Evolutionary conservation across 2,113 vertebrate genomes (phyloP), one percentile per base, ranked within the genome.

Genomic region (Gymnorhina tibicen): DNA sequence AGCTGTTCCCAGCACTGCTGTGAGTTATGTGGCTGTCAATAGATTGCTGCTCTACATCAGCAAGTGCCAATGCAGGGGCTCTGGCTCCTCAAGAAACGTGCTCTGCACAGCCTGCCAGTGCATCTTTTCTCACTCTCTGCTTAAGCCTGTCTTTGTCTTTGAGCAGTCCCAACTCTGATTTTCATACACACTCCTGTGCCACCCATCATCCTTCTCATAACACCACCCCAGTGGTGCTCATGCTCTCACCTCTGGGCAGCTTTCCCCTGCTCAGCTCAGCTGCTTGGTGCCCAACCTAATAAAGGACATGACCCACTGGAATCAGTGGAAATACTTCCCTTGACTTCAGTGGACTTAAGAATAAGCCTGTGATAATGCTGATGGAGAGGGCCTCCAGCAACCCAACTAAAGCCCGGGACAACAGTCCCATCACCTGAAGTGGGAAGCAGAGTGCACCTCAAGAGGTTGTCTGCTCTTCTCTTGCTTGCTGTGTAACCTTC

Each of bases 191-290:
- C 2, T 47, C 28, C 62, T 49, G 28, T 53, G 24, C 24, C 37
- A 33, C 42, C 33, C 8, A 26, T 27, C 39, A 27, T 18, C 16
- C 49, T 53, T 28, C 59, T 59, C n/a, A 13, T 23, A n/a, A 35
- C 10, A 66, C 10, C 35, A 42, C 16, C 18, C 10, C 1, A 3
- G 0, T 5, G 11, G 26, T 42, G 20, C 15, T 53, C 42, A 7
- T 5, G n/a, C 13, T 8, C 49, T 52, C 7, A 12, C n/a, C n/a
- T 53, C 20, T 23, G 26, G 26, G 32, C 42, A 75, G 39, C 60
- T 58, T 47, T 55, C n/a, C 44, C 24, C 17, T 42, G 27, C 44
- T 89, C 85, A 87, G 24, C 44, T 64, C 27, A 52, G 73, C 69
- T 77, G 55, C 26, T 85, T 52, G 30, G 4, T 59, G 44, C 35